These are phyloP conservation scores for Agrotis exclamationis DNA, from an alignment of 2,888 invertebrate genomes.

Conservation along the genomic window DNA sequence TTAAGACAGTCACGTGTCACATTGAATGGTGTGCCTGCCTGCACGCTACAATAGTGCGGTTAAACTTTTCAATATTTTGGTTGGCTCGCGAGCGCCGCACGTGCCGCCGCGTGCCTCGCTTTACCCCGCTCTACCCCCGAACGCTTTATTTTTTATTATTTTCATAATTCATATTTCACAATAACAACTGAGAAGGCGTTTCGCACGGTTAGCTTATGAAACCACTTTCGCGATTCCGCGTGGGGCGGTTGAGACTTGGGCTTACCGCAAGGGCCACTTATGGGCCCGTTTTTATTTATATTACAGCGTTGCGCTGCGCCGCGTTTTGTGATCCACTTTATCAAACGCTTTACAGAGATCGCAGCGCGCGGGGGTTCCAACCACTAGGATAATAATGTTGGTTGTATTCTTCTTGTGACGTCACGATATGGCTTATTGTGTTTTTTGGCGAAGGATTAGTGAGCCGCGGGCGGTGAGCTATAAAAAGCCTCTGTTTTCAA, in stretches of 20 bases:
- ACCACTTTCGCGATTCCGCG: conserved; percentile 81
- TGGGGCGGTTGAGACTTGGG: conserved; percentile 74
- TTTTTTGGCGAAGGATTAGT: conserved; percentile 88
- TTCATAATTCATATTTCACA: conserved; percentile 91
- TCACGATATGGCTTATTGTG: conserved; percentile 85
- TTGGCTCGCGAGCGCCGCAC: conserved; percentile 77
- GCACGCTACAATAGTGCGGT: conserved; percentile 79
- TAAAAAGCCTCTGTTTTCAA: conserved; percentile 82
- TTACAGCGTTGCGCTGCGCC: conserved; percentile 83
- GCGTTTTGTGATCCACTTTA: conserved; percentile 90
- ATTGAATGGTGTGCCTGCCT: conserved; percentile 69
- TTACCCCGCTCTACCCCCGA: conserved; percentile 83
- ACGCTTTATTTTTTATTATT: conserved; percentile 90
- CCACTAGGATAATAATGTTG: conserved; percentile 88
- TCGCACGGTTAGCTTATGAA: conserved; percentile 90
- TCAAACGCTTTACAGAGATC: conserved; percentile 89
- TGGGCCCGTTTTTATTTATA: conserved; percentile 88
- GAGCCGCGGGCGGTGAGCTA: conserved; percentile 79
- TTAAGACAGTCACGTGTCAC: conserved; percentile 87
- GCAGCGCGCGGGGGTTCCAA: conserved; percentile 82
- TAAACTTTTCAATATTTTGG: conserved; percentile 90
- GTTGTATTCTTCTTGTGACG: conserved; percentile 77
- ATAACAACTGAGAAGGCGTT: conserved; percentile 90
- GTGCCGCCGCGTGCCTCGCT: conserved; percentile 87
- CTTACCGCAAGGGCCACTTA: conserved; percentile 89